Percentiles rank a stretch among this genome's conserved stretches.
These are phyloP conservation scores for Esox lucius DNA, from an alignment of 2,797 vertebrate species.

Conservation along the genomic window DNA sequence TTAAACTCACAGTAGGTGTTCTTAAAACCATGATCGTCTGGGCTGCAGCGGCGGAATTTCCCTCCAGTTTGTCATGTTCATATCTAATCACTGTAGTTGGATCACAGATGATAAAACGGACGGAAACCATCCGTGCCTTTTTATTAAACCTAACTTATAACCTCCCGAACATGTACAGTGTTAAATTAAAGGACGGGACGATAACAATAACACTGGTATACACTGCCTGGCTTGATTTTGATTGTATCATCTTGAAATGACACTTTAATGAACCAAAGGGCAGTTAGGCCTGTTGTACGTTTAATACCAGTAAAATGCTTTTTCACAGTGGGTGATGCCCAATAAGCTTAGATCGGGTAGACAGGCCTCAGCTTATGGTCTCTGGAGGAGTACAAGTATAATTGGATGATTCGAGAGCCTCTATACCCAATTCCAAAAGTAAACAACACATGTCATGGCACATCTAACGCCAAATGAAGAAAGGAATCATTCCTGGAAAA, in stretches of 20 bases:
- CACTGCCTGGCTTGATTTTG: constrained; percentile 42
- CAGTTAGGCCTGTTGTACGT: constrained; percentile 74
- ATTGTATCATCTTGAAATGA: constrained; percentile 67
- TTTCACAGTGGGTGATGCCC: constrained; percentile 76
- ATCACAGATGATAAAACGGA: constrained; percentile 52
- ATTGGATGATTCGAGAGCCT: constrained; percentile 75
- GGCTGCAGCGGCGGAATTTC: constrained; percentile 65
- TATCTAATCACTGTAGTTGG: constrained; percentile 49
- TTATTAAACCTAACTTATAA: constrained; percentile 59
- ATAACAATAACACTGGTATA: constrained; percentile 43
- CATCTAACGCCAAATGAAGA: constrained; percentile 76
- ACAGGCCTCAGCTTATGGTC: constrained; percentile 68
- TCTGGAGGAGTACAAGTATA: constrained; percentile 75
- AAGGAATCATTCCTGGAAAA: constrained; percentile 41
- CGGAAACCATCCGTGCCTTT: constrained; percentile 11
- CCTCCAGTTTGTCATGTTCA: constrained; percentile 63
- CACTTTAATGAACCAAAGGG: constrained; percentile 70
- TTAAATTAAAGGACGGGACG: constrained; percentile 65
- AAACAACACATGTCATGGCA: constrained; percentile 72
- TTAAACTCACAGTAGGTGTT: constrained; percentile 78
- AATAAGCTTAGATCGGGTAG: constrained; percentile 66
- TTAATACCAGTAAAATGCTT: constrained; percentile 77
- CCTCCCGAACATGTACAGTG: constrained; percentile 55
- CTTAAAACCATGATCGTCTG: constrained; percentile 73
- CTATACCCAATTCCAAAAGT: constrained; percentile 75